Evolutionary conservation across 2,113 vertebrate genomes (phyloP).

Genomic region (Cyprinodon brontotheroides): DNA sequence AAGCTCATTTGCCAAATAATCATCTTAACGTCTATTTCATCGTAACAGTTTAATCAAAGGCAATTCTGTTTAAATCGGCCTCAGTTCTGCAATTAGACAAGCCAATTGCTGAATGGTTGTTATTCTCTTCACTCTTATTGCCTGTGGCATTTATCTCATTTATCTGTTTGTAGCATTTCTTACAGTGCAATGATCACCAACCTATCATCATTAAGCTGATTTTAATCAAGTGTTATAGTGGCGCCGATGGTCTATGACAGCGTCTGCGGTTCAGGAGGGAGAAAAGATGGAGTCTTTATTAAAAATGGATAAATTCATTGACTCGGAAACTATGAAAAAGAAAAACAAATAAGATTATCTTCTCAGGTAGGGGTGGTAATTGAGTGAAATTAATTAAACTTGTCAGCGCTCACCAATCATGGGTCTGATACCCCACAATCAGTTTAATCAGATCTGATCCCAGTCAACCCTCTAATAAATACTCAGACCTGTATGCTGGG

Average conservation of each 20-base stretch:
- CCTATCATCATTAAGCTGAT: conserved; percentile 9
- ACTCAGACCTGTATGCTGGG: neutral
- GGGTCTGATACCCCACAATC: conserved; percentile 52
- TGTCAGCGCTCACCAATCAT: conserved; percentile 64
- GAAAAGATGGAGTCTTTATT: neutral
- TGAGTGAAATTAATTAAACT: conserved; percentile 65
- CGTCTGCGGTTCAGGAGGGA: neutral
- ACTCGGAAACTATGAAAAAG: conserved; percentile 16
- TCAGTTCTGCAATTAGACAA: conserved; percentile 46
- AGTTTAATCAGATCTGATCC: conserved; percentile 48
- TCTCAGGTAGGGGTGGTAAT: conserved; percentile 51
- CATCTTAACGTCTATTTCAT: conserved; percentile 49
- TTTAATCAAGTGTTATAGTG: neutral
- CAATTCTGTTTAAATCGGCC: conserved; percentile 42
- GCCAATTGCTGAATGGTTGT: conserved; percentile 32
- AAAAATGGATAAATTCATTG: conserved; percentile 18
- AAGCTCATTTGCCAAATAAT: conserved; percentile 52
- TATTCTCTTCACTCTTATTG: conserved; percentile 38
- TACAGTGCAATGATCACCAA: conserved; percentile 17
- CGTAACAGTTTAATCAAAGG: conserved; percentile 44
- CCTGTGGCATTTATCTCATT: conserved; percentile 12
- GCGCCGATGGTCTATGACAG: neutral
- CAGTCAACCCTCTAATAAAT: conserved; percentile 52
- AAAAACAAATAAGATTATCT: conserved; percentile 32
- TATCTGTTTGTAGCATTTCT: conserved; percentile 17